Evolutionary conservation across 2,113 vertebrate genomes (phyloP).

Genomic region (Paralichthys olivaceus): DNA sequence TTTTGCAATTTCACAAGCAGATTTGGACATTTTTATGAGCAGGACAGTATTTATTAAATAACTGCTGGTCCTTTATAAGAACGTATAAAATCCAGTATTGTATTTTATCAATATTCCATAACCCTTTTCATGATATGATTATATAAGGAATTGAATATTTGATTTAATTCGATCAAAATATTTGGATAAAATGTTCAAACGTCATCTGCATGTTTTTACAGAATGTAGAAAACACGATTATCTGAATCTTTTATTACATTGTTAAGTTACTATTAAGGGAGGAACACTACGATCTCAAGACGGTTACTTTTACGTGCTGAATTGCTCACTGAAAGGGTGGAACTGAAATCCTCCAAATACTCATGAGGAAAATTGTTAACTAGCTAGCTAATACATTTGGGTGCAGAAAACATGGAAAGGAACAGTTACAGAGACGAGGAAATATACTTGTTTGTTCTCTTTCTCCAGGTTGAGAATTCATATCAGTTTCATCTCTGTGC

Average conservation of each 20-base stretch:
- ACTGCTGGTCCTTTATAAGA: slow-evolving; percentile 17
- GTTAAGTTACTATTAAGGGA: slow-evolving; percentile 12
- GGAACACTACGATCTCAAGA: slow-evolving; percentile 9
- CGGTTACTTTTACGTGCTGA: slow-evolving; percentile 35
- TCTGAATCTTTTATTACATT: slow-evolving; percentile 3
- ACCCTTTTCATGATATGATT: slow-evolving; percentile 1
- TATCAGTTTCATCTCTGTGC: background rate
- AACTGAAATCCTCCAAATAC: slow-evolving; percentile 42
- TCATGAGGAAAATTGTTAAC: slow-evolving; percentile 26
- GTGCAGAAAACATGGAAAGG: slow-evolving; percentile 48
- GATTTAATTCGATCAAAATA: no score
- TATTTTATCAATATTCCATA: slow-evolving; percentile 2
- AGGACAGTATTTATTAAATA: background rate
- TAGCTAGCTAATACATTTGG: slow-evolving; percentile 36
- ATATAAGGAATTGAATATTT: background rate
- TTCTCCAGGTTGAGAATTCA: background rate
- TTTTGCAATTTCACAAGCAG: slow-evolving; percentile 20
- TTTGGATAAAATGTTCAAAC: slow-evolving; percentile 13
- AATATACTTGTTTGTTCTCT: slow-evolving; percentile 24
- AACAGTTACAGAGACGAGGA: slow-evolving; percentile 24
- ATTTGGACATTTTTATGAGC: slow-evolving; percentile 24
- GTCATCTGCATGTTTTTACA: slow-evolving; percentile 15
- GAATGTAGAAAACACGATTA: slow-evolving; percentile 27
- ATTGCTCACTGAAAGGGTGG: slow-evolving; percentile 11
- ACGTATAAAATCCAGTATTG: slow-evolving; percentile 35